Conservation (phyloP, 2,888 invertebrate genomes). For the Girardia tigrina region DNA sequence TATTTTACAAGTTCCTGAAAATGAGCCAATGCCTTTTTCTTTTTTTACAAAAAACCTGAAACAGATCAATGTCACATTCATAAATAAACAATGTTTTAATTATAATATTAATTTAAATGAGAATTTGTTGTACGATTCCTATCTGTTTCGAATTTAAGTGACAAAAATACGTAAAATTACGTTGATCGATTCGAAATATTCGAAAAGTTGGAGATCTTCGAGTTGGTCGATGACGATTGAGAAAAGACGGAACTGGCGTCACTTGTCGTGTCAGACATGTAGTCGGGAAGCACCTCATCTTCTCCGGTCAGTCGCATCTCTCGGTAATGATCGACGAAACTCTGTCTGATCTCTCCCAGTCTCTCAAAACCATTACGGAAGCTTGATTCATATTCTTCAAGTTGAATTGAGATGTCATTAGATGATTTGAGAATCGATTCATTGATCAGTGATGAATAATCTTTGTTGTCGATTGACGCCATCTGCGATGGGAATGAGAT, state of each 20-base stretch:
- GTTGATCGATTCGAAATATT: no score
- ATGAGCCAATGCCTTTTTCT: no score
- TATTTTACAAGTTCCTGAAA: no score
- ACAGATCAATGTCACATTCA: no score
- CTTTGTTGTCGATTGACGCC: not conserved
- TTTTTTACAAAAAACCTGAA: no score
- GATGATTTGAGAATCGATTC: not conserved
- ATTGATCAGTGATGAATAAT: not conserved
- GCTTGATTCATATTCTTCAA: not conserved
- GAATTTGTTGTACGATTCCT: no score
- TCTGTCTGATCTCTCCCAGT: not conserved
- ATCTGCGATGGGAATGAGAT: no score
- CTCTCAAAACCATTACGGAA: not conserved
- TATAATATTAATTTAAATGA: no score
- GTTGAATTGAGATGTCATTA: not conserved
- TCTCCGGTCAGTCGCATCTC: not conserved
- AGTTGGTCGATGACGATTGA: not conserved
- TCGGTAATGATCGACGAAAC: not conserved
- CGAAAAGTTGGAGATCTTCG: not conserved
- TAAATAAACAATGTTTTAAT: no score
- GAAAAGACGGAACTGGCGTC: not conserved
- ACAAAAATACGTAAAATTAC: no score
- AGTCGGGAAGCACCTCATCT: not conserved
- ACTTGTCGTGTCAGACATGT: constrained; percentile 5
- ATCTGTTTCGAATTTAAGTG: no score